Evolutionary conservation across 2,797 vertebrate genomes (phyloP).

Genomic region (Acrocephalus scirpaceus): DNA sequence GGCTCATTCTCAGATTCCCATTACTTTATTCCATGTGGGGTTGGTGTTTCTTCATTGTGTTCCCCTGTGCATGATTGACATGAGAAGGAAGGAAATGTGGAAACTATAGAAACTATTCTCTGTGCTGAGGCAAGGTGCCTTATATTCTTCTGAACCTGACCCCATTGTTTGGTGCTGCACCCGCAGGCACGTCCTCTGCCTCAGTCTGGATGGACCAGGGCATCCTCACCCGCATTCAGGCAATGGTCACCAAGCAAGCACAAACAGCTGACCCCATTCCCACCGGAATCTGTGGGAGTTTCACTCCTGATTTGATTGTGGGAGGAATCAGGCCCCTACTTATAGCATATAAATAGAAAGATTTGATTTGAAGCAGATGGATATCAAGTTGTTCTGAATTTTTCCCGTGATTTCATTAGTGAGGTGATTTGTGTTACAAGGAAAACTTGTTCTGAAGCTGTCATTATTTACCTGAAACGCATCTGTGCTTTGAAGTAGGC

Average conservation of each 20-base stretch:
- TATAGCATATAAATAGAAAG: neutral
- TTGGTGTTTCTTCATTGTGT: constrained; percentile 54
- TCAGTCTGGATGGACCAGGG: neutral
- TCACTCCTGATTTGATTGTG: neutral
- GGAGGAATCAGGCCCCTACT: neutral
- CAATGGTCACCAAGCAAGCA: neutral
- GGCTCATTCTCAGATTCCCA: neutral
- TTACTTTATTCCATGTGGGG: neutral
- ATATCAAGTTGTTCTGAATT: constrained; percentile 22
- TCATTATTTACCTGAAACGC: constrained; percentile 43
- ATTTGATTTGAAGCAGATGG: constrained; percentile 39
- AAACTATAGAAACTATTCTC: constrained; percentile 53
- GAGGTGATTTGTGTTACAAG: constrained; percentile 37
- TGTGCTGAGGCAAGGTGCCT: neutral
- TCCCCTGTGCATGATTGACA: neutral
- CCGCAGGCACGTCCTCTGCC: neutral
- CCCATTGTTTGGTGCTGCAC: neutral
- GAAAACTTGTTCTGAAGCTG: constrained; percentile 41
- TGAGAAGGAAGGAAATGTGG: constrained; percentile 55
- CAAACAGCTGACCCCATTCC: neutral
- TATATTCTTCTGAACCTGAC: neutral
- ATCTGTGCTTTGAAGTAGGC: constrained; percentile 52
- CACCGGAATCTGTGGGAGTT: neutral
- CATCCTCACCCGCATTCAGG: neutral
- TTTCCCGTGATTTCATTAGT: constrained; percentile 27